Evolutionary conservation across 2,113 vertebrate species (phyloP), one percentile per base, ranked within the genome.

Genomic region (Phyllostomus discolor): DNA sequence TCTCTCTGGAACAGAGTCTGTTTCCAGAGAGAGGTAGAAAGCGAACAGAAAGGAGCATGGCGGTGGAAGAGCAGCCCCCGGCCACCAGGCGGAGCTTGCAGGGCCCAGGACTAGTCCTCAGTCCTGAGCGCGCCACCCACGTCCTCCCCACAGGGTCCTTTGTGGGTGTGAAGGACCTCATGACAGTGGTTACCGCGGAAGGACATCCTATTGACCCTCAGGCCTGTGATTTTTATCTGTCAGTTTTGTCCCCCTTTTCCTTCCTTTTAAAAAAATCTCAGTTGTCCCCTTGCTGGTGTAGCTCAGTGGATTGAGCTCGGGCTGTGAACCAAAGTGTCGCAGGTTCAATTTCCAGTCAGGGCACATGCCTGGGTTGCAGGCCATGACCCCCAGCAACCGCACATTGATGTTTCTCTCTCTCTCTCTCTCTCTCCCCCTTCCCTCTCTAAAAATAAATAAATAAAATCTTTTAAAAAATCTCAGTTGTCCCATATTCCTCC

Each of bases 121-220:
- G 46, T 14, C 31, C 38, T 5, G 10, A 3, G 41, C 10, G 0
- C 10, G 2, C 20, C 28, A 16, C 1, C 8, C 17, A 22, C 1
- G 20, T 38, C 66, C 38, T 35, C 50, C 85, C 50, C 1, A 8
- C 0, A 16, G 28, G 35, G 24, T 1, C 69, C 26, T 43, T 12
- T n/a, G 16, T 9, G 33, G 57, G 28, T 31, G 5, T 24, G n/a
- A 66, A 50, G 1, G 62, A 26, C 24, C 12, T 67, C 3, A 2
- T 4, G 26, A 19, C 1, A 38, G 48, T 4, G 19, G 41, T 52
- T 16, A 31, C n/a, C 46, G 8, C 1, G 10, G 20, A 28, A 24
- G 28, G 46, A 33, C 2, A 10, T 73, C 75, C 35, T 33, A 17
- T 84, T 81, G 43, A 48, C 24, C 79, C 20, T 79, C 24, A 9